A percentile compares a stretch with the other conserved stretches of the same genome.
These are phyloP conservation scores for Ostrea edulis DNA, from an alignment of 1,140 invertebrate genomes.

Conservation along the genomic window DNA sequence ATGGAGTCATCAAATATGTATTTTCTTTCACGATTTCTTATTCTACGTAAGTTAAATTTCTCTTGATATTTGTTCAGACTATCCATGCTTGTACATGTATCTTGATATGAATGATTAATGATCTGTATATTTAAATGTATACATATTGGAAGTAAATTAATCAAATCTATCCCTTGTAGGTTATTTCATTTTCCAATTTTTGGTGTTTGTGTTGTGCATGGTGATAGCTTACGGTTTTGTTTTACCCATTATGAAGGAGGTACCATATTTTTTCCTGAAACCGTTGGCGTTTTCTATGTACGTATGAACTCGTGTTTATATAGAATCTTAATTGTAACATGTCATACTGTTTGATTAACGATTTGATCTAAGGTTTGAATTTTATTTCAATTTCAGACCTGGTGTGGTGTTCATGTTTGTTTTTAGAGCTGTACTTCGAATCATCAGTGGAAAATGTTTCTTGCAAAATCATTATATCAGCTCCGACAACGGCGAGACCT, in stretches of 20 bases:
- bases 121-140: background rate
- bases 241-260: constrained; percentile 1
- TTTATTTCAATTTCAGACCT: background rate
- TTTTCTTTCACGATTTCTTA: no score
- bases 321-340: background rate
- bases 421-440: background rate
- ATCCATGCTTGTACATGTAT: no score
- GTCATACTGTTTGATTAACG: no score
- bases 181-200: background rate
- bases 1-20: no score
- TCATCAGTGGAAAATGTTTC: background rate
- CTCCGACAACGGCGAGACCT: background rate
- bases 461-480: background rate
- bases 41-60: no score
- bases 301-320: background rate
- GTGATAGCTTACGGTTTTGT: background rate
- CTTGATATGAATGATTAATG: no score
- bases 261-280: background rate
- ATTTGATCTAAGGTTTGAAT: no score
- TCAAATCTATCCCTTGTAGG: background rate
- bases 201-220: background rate
- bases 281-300: background rate
- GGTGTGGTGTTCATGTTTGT: background rate
- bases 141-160: background rate
- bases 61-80: no score